Conservation (phyloP, 2,797 vertebrate genomes). For the Bradypus variegatus region DNA sequence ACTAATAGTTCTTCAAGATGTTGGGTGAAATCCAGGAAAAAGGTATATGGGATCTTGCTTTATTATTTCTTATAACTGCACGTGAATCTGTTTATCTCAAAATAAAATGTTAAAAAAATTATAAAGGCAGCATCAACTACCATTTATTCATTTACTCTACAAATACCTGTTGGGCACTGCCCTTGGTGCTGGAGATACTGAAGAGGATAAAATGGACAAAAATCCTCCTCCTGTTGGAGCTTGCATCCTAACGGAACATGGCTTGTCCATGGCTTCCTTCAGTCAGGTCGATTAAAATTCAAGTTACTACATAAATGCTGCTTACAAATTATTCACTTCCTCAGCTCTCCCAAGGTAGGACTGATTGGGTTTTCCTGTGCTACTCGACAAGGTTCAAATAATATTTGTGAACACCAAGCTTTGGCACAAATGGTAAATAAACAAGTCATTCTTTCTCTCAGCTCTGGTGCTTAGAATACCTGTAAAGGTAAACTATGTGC, state of each 20-base stretch:
- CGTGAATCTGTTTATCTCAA: neutral
- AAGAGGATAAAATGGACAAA: neutral
- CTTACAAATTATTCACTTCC: neutral
- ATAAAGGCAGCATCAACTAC: neutral
- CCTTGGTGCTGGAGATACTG: neutral
- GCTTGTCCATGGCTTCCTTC: neutral
- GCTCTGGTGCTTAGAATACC: neutral
- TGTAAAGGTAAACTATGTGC: accelerated
- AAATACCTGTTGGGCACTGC: neutral
- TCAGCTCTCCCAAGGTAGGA: neutral
- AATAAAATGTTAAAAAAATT: neutral
- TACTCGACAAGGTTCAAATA: neutral
- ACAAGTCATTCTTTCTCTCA: neutral
- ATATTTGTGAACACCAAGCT: neutral
- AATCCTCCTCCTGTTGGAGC: accelerated
- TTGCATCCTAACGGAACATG: neutral
- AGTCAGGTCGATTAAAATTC: neutral
- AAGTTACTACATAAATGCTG: neutral
- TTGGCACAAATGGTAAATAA: neutral
- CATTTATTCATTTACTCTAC: neutral
- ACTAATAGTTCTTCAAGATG: neutral
- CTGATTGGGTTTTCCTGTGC: neutral
- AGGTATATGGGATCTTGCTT: neutral
- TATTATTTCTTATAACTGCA: neutral
- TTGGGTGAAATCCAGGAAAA: neutral